Evolutionary conservation across 2,888 invertebrate species (phyloP).

Genomic region (Geotrupes spiniger): DNA sequence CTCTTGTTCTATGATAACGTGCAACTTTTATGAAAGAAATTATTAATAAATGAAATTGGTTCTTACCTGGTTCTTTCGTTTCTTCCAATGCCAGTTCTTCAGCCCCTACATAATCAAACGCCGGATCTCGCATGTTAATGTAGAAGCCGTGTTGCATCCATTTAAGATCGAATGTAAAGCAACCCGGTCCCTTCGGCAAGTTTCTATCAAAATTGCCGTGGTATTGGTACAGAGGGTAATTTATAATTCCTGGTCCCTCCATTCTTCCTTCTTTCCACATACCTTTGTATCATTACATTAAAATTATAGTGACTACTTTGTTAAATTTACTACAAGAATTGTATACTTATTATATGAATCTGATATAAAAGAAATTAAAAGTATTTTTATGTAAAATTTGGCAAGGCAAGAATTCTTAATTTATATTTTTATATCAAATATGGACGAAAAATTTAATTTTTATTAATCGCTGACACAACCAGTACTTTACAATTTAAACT

Average conservation of each 20-base stretch:
- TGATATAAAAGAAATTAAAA: too few species aligned
- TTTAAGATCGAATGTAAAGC: constrained; percentile 73
- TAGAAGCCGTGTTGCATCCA: constrained; percentile 75
- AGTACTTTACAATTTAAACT: too few species aligned
- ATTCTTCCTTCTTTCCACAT: constrained; percentile 74
- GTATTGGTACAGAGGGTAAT: constrained; percentile 64
- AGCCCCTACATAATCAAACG: constrained; percentile 52
- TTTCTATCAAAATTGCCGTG: constrained; percentile 72
- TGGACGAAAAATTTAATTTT: too few species aligned
- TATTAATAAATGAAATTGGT: constrained; percentile 17
- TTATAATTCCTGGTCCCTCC: constrained; percentile 71
- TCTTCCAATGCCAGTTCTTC: constrained; percentile 52
- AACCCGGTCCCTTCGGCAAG: constrained; percentile 69
- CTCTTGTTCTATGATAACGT: constrained; percentile 28
- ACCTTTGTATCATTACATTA: too few species aligned
- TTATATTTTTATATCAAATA: too few species aligned
- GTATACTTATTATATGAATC: too few species aligned
- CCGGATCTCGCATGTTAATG: constrained; percentile 59
- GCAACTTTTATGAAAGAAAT: not conserved
- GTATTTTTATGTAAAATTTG: too few species aligned
- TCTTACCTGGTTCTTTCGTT: constrained; percentile 45
- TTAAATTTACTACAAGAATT: too few species aligned
- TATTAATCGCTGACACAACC: too few species aligned
- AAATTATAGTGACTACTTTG: too few species aligned
- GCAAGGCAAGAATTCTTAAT: too few species aligned